Conservation (phyloP, 23 tunicate species). For the Pegea sp. region DNA sequence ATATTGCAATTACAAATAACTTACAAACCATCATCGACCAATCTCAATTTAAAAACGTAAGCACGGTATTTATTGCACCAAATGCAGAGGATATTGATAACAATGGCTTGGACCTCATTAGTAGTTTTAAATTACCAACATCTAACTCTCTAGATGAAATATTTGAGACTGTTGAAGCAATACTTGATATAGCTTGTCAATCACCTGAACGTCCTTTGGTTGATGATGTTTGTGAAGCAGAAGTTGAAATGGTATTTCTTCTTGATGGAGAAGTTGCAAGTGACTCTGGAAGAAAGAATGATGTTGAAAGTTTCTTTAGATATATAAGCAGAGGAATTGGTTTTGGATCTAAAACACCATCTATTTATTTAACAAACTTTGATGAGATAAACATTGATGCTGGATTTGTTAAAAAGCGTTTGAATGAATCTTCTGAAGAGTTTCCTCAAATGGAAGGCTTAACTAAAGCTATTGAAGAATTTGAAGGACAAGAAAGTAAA, state of each 20-base stretch:
- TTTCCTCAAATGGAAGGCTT: not conserved
- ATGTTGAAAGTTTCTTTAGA: not conserved
- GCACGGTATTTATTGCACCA: not conserved
- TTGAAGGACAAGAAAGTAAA: not conserved
- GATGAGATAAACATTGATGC: not conserved
- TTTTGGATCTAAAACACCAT: not conserved
- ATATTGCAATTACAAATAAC: not conserved
- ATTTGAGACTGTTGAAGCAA: not conserved
- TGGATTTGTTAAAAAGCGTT: not conserved
- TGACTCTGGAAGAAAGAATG: not conserved
- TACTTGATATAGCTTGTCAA: not conserved
- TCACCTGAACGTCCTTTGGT: not conserved
- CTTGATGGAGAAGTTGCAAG: not conserved
- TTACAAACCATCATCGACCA: not conserved
- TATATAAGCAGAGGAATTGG: not conserved
- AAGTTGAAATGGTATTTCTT: not conserved
- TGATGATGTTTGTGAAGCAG: not conserved
- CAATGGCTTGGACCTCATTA: not conserved
- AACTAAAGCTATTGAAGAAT: not conserved
- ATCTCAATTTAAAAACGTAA: too few species aligned
- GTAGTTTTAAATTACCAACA: too few species aligned
- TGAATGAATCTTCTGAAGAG: too few species aligned
- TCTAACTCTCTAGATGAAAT: not conserved
- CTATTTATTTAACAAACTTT: not conserved
- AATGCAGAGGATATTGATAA: not conserved